phyloP scores from a whole-genome alignment of 2,888 invertebrate genomes.

The Ochropleura leucogaster region DNA sequence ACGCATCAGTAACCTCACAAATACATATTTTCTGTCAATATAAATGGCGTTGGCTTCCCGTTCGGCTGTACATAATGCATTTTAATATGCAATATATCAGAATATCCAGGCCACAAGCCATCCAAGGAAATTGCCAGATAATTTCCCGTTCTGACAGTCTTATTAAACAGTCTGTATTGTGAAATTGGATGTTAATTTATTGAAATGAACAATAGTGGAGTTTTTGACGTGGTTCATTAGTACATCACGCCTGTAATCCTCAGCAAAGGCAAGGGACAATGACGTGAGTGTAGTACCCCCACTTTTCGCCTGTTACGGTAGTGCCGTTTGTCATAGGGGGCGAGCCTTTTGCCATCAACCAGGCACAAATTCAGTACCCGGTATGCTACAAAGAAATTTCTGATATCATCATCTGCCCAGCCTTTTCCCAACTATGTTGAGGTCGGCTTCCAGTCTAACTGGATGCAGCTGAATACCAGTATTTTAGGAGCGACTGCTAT shows the following conservation, averaged over 20 bases:
- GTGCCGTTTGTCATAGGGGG: neutral
- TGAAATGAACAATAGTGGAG: conserved; percentile 1
- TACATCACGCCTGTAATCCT: neutral
- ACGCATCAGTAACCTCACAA: conserved; percentile 27
- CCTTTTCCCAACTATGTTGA: too few species aligned
- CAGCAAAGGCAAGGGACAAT: neutral
- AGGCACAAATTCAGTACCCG: neutral
- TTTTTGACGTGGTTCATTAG: conserved; percentile 4
- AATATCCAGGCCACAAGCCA: conserved; percentile 32
- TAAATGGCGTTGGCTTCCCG: conserved; percentile 42
- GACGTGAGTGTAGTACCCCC: neutral
- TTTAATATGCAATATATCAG: conserved; percentile 61
- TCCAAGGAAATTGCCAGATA: conserved; percentile 52
- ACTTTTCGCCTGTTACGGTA: neutral
- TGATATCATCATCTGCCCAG: neutral
- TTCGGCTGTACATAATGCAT: conserved; percentile 47
- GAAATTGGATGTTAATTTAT: conserved; percentile 22
- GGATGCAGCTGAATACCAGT: too few species aligned
- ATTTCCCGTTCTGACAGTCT: conserved; percentile 49
- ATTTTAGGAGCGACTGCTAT: too few species aligned
- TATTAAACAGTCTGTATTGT: conserved; percentile 30
- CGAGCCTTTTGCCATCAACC: neutral
- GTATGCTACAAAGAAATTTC: neutral
- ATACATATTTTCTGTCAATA: conserved; percentile 55
- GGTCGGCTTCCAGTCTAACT: too few species aligned